A percentile compares a stretch with the other conserved stretches of the same genome.
phyloP scores from a whole-genome alignment of 1,140 invertebrate genomes.

The Lethrus apterus region DNA sequence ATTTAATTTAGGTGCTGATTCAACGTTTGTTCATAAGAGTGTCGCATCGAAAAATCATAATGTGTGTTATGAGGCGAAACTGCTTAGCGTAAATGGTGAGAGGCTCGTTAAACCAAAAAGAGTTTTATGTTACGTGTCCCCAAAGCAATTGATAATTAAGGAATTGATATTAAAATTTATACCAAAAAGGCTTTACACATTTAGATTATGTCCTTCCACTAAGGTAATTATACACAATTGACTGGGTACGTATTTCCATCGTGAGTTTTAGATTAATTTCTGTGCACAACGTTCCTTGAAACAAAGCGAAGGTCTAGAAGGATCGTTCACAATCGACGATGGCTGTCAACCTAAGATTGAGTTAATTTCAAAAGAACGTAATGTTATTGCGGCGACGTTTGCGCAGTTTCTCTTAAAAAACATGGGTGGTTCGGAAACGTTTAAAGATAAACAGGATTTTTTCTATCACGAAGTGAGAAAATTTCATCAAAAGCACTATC shows the following conservation, averaged over 20 bases:
- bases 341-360: slow-evolving; percentile 81
- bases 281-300: slow-evolving; percentile 46
- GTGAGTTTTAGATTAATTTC: slow-evolving; percentile 49
- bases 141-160: slow-evolving; percentile 85
- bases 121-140: slow-evolving; percentile 80
- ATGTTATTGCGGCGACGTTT: slow-evolving; percentile 87
- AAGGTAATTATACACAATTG: slow-evolving; percentile 57
- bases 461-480: slow-evolving; percentile 90
- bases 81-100: slow-evolving; percentile 63
- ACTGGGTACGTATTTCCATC: no score
- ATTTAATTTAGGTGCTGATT: slow-evolving; percentile 60
- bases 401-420: slow-evolving; percentile 90
- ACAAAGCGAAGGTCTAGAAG: slow-evolving; percentile 42
- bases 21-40: slow-evolving; percentile 78
- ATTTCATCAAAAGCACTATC: slow-evolving; percentile 74
- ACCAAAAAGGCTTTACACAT: slow-evolving; percentile 85
- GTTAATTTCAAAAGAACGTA: slow-evolving; percentile 72
- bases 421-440: slow-evolving; percentile 91
- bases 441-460: slow-evolving; percentile 92
- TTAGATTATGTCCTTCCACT: slow-evolving; percentile 85
- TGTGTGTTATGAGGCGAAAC: slow-evolving; percentile 77
- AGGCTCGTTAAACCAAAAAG: slow-evolving; percentile 67
- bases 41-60: slow-evolving; percentile 76
- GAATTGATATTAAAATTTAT: slow-evolving; percentile 89
- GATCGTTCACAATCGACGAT: slow-evolving; percentile 76